Conservation (phyloP, 2,888 invertebrate species). For the Deilephila elpenor region DNA sequence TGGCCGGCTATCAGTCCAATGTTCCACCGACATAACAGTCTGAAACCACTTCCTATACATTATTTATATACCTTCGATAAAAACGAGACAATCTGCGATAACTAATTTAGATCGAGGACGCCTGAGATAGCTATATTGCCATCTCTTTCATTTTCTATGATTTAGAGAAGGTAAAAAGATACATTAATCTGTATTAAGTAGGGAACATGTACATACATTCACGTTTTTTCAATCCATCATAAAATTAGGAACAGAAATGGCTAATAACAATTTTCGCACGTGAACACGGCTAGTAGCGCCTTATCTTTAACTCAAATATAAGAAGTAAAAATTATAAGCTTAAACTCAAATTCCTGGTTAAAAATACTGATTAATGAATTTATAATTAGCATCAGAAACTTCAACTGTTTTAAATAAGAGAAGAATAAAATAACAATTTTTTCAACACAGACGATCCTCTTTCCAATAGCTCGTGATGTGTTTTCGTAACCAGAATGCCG, state of each 20-base stretch:
- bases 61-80: slow-evolving; percentile 28
- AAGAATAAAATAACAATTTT: too few species aligned
- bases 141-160: not conserved
- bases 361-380: too few species aligned
- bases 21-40: slow-evolving; percentile 19
- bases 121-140: slow-evolving; percentile 15
- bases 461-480: too few species aligned
- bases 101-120: slow-evolving; percentile 37
- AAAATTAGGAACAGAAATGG: not conserved
- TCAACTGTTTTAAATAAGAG: too few species aligned
- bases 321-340: too few species aligned
- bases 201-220: not conserved
- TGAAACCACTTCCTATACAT: slow-evolving; percentile 29
- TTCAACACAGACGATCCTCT: too few species aligned
- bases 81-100: slow-evolving; percentile 31
- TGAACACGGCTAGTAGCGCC: not conserved
- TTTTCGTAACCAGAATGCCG: too few species aligned
- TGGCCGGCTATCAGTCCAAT: slow-evolving; percentile 24
- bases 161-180: not conserved
- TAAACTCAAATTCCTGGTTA: too few species aligned
- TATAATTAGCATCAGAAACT: too few species aligned
- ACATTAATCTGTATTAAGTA: slow-evolving; percentile 9
- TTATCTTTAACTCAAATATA: too few species aligned
- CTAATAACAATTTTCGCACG: not conserved
- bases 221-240: slow-evolving; percentile 9